Evolutionary conservation across 2,113 vertebrate genomes (phyloP).

Genomic region (Echinops telfairi): DNA sequence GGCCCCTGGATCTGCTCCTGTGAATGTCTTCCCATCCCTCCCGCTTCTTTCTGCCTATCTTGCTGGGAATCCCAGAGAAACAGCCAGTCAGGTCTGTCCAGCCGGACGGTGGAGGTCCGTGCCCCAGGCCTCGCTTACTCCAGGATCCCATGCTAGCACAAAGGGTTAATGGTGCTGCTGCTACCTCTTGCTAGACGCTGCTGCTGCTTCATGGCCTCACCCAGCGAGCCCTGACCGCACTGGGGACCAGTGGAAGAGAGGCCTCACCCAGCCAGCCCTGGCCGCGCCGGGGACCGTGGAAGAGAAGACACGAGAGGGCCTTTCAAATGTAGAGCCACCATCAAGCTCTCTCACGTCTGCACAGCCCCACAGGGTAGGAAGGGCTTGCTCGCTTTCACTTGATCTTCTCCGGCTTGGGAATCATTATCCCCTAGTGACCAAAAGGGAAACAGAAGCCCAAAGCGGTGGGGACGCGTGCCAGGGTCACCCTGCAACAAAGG

Average conservation of each 20-base stretch:
- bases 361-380: background rate
- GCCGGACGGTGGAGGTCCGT: background rate
- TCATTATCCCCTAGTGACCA: background rate
- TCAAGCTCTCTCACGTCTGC: background rate
- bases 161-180: constrained; percentile 10
- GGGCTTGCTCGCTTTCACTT: background rate
- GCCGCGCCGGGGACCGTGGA: constrained; percentile 53
- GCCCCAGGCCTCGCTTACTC: background rate
- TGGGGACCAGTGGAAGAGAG: background rate
- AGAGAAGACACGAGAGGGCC: background rate
- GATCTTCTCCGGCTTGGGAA: background rate
- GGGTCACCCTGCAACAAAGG: background rate
- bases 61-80: background rate
- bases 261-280: constrained; percentile 75
- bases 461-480: background rate
- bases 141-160: background rate
- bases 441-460: background rate
- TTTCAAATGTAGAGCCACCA: background rate
- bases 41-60: background rate
- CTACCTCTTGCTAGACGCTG: constrained; percentile 44
- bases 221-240: constrained; percentile 77
- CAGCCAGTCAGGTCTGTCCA: background rate
- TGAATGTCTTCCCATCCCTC: background rate
- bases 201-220: no score
- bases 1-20: background rate